Evolutionary conservation across 2,797 vertebrate genomes (phyloP).

Genomic region (Hylomyscus alleni): DNA sequence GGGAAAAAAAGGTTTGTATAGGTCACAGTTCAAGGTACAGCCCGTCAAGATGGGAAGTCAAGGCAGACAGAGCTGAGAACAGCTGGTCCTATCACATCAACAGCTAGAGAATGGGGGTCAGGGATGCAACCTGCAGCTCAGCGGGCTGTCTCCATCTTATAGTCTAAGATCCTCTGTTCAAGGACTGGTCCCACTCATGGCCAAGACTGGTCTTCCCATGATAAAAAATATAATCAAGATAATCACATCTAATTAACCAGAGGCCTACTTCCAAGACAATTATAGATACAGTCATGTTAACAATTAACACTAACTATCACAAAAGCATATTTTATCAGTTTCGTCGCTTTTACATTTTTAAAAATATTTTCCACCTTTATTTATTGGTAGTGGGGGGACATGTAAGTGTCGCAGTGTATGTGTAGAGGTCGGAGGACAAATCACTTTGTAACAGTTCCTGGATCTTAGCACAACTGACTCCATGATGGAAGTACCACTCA

Average conservation of each 20-base stretch:
- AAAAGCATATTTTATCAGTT: background rate
- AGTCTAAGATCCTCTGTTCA: background rate
- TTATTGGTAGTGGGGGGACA: background rate
- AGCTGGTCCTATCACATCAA: background rate
- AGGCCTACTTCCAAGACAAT: background rate
- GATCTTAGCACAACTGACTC: background rate
- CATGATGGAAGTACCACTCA: too few species aligned
- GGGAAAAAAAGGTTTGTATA: background rate
- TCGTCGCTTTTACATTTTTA: background rate
- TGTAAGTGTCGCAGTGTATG: too few species aligned
- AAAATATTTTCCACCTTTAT: background rate
- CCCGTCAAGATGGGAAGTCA: background rate
- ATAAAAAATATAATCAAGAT: background rate
- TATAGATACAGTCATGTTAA: too few species aligned
- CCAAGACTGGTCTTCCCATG: background rate
- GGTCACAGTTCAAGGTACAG: background rate
- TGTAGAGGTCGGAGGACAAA: background rate
- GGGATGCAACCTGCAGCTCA: background rate
- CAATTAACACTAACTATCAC: background rate
- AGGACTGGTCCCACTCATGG: background rate
- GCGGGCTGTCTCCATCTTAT: background rate
- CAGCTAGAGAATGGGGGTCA: background rate
- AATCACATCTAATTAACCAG: background rate
- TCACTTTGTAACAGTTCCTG: background rate
- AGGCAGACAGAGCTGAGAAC: background rate